Base-by-base conservation (phyloP, 1,140 invertebrate genomes). In the Trichogramma pretiosum region DNA sequence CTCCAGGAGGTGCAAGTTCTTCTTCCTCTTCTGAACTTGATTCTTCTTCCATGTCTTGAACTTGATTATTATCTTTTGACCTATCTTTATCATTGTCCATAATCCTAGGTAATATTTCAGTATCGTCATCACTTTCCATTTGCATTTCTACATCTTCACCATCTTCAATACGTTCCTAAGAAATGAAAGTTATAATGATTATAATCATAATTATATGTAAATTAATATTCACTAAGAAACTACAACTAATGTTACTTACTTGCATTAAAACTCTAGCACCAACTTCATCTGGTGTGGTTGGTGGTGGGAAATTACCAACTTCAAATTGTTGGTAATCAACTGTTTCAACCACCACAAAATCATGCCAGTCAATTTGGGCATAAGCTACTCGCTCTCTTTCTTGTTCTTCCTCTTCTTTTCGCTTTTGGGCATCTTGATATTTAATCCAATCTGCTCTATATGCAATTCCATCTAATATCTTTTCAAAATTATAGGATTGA, bases 341-440 rank as follows among this genome's bases (percentile, higher is more conserved):
- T 0, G 95, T 99, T 71, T 99, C 96, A 0, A 99, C 97, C 1
- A 99, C 94, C 2, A 99, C 95, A 75, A 99, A 99, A 72, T 99
- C 95, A 65, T 99, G 97, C 97, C 97, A 99, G 67, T 99, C 97
- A 55, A 99, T 98, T 60, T 94, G 90, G 3, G 93, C 91, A 67
- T 98, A 98, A 0, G 94, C 93, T 24, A 97, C 82, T 72, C 94
- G 79, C 70, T 99, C 97, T 30, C 88, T 81, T 68, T 99, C 96
- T 14, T 91, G 77, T 59, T 90, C 89, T 59, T 96, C 93, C 65
- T 98, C 93, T 67, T 97, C 93, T 51, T 88, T 87, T 1, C 89
- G 81, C 42, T 83, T 85, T 61, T 96, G 89, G 13, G 86, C 82
- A 60, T 95, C 91, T 66, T 97, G 89, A 68, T 96, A 92, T 39